phyloP scores from a whole-genome alignment of 2,797 vertebrate genomes.

The Xyrichtys novacula region DNA sequence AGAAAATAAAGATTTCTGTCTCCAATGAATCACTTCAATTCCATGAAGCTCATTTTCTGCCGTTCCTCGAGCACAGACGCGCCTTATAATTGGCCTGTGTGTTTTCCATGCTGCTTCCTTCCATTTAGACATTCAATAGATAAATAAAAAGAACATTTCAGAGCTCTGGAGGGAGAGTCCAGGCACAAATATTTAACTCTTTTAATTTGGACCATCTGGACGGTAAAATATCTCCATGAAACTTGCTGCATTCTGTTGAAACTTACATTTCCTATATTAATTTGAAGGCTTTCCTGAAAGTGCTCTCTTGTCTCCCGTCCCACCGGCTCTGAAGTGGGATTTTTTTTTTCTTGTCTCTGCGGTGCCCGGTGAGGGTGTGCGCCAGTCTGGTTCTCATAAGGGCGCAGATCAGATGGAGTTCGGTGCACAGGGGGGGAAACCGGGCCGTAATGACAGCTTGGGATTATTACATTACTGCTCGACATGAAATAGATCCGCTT shows the following conservation, averaged over 20 bases:
- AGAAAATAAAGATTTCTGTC: neutral
- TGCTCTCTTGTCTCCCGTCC: constrained; percentile 67
- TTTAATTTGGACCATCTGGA: constrained; percentile 81
- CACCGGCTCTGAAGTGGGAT: constrained; percentile 51
- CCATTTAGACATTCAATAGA: constrained; percentile 52
- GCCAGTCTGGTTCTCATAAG: constrained; percentile 85
- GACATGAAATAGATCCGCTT: constrained; percentile 88
- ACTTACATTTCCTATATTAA: constrained; percentile 84
- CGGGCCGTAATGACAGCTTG: constrained; percentile 86
- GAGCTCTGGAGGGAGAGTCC: constrained; percentile 48
- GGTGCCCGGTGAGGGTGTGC: constrained; percentile 65
- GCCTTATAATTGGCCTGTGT: constrained; percentile 45
- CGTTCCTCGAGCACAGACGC: constrained; percentile 14
- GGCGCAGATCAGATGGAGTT: constrained; percentile 80
- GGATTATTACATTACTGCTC: constrained; percentile 88
- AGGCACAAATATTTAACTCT: constrained; percentile 81
- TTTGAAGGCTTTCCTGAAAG: constrained; percentile 78
- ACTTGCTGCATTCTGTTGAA: constrained; percentile 72
- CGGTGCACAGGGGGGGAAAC: constrained; percentile 64
- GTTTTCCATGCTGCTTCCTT: constrained; percentile 42
- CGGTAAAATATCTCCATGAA: constrained; percentile 69
- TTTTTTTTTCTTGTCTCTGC: constrained; percentile 30
- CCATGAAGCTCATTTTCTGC: neutral
- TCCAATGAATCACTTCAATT: neutral
- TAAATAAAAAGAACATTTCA: constrained; percentile 65